Conservation (phyloP, 2,888 invertebrate genomes). For the Cryptops parisi region DNA sequence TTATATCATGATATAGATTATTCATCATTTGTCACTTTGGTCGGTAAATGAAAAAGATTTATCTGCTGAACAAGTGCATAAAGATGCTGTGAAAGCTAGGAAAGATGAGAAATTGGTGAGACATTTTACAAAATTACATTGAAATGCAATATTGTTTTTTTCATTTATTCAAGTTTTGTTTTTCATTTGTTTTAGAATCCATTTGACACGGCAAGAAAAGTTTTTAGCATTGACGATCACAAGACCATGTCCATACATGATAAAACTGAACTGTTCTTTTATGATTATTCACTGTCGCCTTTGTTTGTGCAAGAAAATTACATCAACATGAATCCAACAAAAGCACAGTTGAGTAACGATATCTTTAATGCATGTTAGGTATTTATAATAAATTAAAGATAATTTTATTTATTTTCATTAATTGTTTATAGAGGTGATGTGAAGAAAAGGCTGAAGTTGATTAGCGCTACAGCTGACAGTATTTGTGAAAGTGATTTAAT, state of each 20-base stretch:
- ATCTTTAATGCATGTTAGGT: not conserved
- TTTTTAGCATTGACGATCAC: constrained; percentile 67
- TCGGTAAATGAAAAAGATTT: constrained; percentile 43
- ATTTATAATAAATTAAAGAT: constrained; percentile 7
- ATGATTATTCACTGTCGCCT: constrained; percentile 91
- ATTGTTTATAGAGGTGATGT: not conserved
- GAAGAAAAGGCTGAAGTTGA: constrained; percentile 37
- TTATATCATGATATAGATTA: no score
- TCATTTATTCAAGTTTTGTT: not conserved
- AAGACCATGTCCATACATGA: constrained; percentile 62
- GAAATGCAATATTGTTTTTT: constrained; percentile 17
- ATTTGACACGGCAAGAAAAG: constrained; percentile 82
- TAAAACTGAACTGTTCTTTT: constrained; percentile 83
- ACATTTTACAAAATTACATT: not conserved
- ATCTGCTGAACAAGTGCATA: constrained; percentile 39
- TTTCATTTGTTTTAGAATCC: constrained; percentile 48
- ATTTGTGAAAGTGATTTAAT: constrained; percentile 74
- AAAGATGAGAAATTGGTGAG: constrained; percentile 71
- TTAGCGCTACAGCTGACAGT: constrained; percentile 69
- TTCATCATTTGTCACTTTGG: constrained; percentile 77
- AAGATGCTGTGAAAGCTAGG: constrained; percentile 44
- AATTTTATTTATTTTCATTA: constrained; percentile 4
- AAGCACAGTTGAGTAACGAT: constrained; percentile 44
- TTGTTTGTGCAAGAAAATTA: constrained; percentile 98
- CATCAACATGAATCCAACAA: constrained; percentile 57